A percentile compares a stretch with the other conserved stretches of the same genome.
Evolutionary conservation across 2,888 invertebrate genomes (phyloP).

Genomic region (Hecatera dysodea): DNA sequence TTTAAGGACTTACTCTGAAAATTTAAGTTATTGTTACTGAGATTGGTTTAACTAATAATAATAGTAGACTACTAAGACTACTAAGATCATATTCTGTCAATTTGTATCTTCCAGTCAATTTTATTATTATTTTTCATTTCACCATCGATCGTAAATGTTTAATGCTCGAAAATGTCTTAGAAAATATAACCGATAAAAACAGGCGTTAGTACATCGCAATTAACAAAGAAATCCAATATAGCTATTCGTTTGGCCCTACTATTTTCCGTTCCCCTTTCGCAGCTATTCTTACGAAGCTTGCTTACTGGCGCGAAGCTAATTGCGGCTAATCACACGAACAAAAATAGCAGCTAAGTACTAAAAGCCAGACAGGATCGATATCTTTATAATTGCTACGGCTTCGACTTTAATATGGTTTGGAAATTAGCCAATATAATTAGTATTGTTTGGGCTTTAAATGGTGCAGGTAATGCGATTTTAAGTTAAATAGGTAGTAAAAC

Average conservation of each 20-base stretch:
- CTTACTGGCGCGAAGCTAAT: constrained; percentile 55
- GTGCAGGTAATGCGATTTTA: constrained; percentile 19
- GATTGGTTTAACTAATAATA: neutral
- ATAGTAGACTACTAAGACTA: too few species aligned
- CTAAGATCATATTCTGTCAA: too few species aligned
- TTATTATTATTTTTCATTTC: too few species aligned
- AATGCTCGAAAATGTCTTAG: neutral
- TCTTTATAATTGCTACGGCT: constrained; percentile 53
- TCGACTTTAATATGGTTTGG: constrained; percentile 30
- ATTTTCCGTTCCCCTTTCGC: constrained; percentile 55
- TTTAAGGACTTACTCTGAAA: constrained; percentile 5
- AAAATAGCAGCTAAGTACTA: constrained; percentile 58
- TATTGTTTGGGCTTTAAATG: constrained; percentile 6
- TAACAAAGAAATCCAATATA: constrained; percentile 3
- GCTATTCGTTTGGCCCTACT: constrained; percentile 20
- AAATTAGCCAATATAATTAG: constrained; percentile 29
- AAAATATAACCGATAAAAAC: neutral
- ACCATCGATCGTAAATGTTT: neutral
- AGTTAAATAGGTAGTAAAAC: neutral
- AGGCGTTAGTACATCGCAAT: neutral
- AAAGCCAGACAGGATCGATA: constrained; percentile 59
- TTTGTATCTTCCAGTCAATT: too few species aligned
- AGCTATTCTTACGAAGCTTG: constrained; percentile 55
- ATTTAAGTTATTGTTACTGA: neutral
- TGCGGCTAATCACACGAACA: constrained; percentile 60